Evolutionary conservation across 2,113 vertebrate genomes (phyloP), one percentile per base, ranked within the genome.

Genomic region (Poeciliopsis retropinna): DNA sequence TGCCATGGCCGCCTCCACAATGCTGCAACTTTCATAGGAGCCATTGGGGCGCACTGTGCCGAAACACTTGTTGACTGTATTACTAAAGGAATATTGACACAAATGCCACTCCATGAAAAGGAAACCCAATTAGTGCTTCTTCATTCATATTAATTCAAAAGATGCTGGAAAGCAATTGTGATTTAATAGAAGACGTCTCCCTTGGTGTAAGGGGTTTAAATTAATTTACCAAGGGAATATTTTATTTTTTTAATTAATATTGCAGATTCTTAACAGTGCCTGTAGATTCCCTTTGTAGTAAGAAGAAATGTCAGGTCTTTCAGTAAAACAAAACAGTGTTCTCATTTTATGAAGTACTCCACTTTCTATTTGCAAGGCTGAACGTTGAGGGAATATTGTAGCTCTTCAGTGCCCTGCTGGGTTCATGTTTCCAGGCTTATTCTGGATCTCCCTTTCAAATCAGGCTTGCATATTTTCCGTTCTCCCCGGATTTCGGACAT

Each of bases 1-100:
- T 90, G 73, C 70, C 80, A 80, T 86, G 84, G 90, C 85, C 76
- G 89, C 94, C 64, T 90, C 92, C 89, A 91, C 91, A 75, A 82
- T 84, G 77, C 68, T 88, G 76, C 77, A 75, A 81, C 82, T 83
- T 91, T 81, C 84, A 79, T 79, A 81, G 75, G 75, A 85, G 75
- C 64, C 69, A 28, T 76, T 66, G 64, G 70, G 30, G 68, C 54
- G 29, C 64, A 13, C 54, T 4, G 10, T 64, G 39, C 65, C 57
- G 67, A 74, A 61, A 75, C 81, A 85, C 79, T 79, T 74, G 70
- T 81, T 80, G 83, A 87, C 81, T 81, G 19, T 67, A 72, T 80
- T 76, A 81, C 76, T 85, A 69, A 51, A 54, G 44, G 60, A 71
- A 76, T 80, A 51, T 37, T 72, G 77, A 73, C 79, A 79, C 63